Evolutionary conservation across 2,113 vertebrate genomes (phyloP), one percentile per base, ranked within the genome.

Genomic region (Sinocyclocheilus rhinocerous): DNA sequence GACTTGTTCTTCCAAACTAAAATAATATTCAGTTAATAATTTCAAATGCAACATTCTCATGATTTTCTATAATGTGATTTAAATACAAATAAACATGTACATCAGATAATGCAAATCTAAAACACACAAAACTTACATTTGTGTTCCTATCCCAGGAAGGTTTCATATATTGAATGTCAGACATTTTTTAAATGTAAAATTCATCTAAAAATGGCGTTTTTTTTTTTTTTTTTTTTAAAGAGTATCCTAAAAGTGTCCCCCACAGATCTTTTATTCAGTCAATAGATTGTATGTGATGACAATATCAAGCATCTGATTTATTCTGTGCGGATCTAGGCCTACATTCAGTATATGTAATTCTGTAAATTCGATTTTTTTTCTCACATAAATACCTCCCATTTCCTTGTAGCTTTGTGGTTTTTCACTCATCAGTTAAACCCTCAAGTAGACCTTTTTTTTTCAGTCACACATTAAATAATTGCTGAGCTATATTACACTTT

Each of bases 371-470:
- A 36, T 67, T 13, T 22, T 80, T 29, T 57, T 6, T 81, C 12
- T 61, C 50, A 77, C 73, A 52, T 52, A 52, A 42, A 81, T 85
- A 11, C 36, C 36, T 77, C 36, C 36, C 5, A 6, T 55, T 55
- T 55, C 15, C 52, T 55, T 55, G 52, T 50, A 18, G 52, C 4
- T 18, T 55, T 18, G 15, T 16, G 9, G 15, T 39, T 78, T 78
- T 75, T 76, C 13, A 76, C 63, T 22, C 11, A 15, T 33, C 10
- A 11, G 52, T 55, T 55, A 6, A 55, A 55, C 10, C 15, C 52
- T 55, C 52, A 55, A 55, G 42, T 63, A 81, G 36, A 81, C 45
- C 69, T 57, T 48, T 59, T 76, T 59, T 76, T 81, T 85, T 52
- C 77, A 65, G 59, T 39, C n/a, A 70, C 67, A 73, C 33, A 73